Evolutionary conservation across 2,113 vertebrate species (phyloP).

Genomic region (Coracopsis vasa): DNA sequence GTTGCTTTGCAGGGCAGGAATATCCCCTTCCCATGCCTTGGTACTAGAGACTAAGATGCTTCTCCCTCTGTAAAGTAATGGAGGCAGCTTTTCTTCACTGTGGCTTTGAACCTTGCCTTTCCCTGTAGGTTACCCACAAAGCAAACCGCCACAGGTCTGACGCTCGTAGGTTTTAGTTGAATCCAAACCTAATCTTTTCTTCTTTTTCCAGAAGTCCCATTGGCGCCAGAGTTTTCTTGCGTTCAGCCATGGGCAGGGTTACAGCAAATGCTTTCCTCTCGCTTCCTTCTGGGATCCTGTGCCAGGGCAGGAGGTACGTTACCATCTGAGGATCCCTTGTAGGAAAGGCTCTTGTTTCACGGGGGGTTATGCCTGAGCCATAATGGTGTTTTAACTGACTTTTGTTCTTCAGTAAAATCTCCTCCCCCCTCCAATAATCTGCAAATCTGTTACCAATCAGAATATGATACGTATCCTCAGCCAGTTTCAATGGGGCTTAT

Average conservation of each 20-base stretch:
- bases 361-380: background rate
- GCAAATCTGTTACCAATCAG: conserved; percentile 60
- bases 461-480: conserved; percentile 50
- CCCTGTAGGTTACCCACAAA: background rate
- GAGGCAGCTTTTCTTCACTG: background rate
- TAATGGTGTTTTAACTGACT: conserved; percentile 8
- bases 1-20: background rate
- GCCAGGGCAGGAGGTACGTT: background rate
- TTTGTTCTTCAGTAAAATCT: conserved; percentile 11
- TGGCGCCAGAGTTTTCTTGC: background rate
- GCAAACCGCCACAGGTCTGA: background rate
- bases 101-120: background rate
- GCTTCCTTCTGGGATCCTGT: background rate
- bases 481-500: conserved; percentile 27
- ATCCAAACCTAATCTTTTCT: background rate
- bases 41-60: background rate
- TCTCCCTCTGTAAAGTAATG: background rate
- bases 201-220: conserved; percentile 13
- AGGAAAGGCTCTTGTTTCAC: background rate
- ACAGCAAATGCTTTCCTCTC: background rate
- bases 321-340: background rate
- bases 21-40: background rate
- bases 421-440: background rate
- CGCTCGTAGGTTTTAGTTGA: background rate
- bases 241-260: background rate